Percentiles rank a stretch among this genome's conserved stretches.
Evolutionary conservation across 2,888 invertebrate species (phyloP).

Genomic region (Bursaphelenchus okinawaensis): DNA sequence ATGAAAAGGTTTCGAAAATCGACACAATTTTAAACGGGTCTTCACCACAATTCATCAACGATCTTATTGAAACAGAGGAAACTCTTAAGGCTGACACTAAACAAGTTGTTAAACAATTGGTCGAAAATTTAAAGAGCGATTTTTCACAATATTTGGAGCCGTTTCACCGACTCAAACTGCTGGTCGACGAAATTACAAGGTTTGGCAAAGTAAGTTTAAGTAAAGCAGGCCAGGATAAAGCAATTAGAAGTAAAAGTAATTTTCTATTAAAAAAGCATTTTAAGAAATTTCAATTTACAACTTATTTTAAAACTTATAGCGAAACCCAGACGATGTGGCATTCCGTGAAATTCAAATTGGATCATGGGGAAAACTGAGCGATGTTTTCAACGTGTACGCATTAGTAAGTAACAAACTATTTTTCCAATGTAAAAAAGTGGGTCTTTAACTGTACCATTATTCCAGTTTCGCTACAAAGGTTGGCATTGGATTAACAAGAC

Average conservation of each 20-base stretch:
- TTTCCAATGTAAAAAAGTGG: background rate
- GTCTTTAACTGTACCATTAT: too few species aligned
- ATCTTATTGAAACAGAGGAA: background rate
- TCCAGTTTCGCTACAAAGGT: background rate
- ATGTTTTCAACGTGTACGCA: background rate
- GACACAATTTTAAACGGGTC: background rate
- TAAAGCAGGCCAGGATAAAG: too few species aligned
- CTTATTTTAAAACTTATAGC: background rate
- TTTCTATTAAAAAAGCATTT: too few species aligned
- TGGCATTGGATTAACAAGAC: background rate
- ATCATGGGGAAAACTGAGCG: background rate
- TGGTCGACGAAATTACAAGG: background rate
- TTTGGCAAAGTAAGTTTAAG: background rate
- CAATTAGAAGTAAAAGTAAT: too few species aligned
- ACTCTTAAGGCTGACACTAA: background rate
- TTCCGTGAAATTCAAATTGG: background rate
- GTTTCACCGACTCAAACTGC: background rate
- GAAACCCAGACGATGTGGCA: background rate
- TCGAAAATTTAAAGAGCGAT: background rate
- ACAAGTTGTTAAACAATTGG: background rate
- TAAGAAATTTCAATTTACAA: background rate
- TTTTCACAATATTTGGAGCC: background rate
- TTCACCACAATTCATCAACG: background rate
- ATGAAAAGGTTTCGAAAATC: background rate
- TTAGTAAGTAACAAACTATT: background rate